phyloP scores from a whole-genome alignment of 2,888 invertebrate species.

The Gymnosoma rotundatum region DNA sequence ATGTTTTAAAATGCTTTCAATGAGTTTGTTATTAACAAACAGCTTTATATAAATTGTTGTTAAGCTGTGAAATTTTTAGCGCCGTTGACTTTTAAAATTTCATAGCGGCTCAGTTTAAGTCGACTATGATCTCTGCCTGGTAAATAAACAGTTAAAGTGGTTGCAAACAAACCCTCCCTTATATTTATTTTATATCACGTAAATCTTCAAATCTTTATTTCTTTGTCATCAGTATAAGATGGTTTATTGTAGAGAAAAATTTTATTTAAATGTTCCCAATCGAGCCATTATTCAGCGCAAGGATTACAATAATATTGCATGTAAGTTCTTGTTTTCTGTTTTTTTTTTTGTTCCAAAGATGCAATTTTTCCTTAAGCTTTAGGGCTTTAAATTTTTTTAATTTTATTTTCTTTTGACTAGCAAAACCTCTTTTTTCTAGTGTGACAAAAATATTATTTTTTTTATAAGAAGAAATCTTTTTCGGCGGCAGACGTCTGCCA shows the following conservation, averaged over 20 bases:
- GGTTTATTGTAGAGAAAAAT: conserved; percentile 6
- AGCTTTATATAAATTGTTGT: too few species aligned
- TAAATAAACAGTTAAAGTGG: neutral
- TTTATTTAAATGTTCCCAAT: conserved; percentile 21
- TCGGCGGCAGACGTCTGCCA: conserved; percentile 70
- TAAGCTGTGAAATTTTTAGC: neutral
- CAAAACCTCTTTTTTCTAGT: conserved; percentile 21
- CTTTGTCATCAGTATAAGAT: conserved; percentile 25
- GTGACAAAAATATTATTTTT: conserved; percentile 30
- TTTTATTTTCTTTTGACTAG: neutral
- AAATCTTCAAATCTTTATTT: neutral
- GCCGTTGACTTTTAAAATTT: neutral
- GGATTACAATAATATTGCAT: conserved; percentile 17
- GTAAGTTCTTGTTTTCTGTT: neutral
- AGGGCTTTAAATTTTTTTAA: neutral
- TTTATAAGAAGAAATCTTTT: conserved; percentile 41
- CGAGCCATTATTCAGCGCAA: neutral
- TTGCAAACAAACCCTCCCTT: conserved; percentile 5
- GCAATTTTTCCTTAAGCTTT: neutral
- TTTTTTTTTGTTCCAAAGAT: conserved; percentile 27
- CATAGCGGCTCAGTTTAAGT: neutral
- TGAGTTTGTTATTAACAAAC: too few species aligned
- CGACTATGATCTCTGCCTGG: neutral
- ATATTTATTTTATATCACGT: neutral
- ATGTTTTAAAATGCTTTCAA: too few species aligned